phyloP scores from a whole-genome alignment of 1,140 invertebrate species.

The Drosophila ficusphila region DNA sequence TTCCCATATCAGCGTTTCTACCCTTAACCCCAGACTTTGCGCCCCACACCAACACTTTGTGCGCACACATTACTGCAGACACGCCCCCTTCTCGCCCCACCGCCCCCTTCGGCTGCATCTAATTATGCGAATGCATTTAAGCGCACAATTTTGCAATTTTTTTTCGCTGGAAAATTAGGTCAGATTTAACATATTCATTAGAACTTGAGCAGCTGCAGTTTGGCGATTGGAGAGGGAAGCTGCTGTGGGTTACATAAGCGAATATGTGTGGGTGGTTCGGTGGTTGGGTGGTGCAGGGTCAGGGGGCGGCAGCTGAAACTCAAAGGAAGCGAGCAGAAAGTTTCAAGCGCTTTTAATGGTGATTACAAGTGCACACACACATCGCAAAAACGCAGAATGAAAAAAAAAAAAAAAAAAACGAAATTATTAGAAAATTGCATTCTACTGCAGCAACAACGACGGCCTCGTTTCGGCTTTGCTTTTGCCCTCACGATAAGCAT shows the following conservation, averaged over 20 bases:
- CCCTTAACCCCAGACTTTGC: conserved; percentile 30
- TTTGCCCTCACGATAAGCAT: conserved; percentile 73
- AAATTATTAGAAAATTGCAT: conserved; percentile 82
- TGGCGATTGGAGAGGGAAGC: conserved; percentile 2
- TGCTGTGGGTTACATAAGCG: conserved; percentile 19
- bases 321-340: conserved; percentile 51
- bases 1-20: background rate
- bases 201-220: conserved; percentile 43
- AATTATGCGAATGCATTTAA: conserved; percentile 81
- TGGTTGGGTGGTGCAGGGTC: background rate
- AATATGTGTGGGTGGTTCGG: conserved; percentile 10
- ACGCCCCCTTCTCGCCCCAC: background rate
- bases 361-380: conserved; percentile 68
- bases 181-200: conserved; percentile 82
- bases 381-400: conserved; percentile 15
- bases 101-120: conserved; percentile 49
- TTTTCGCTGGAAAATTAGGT: conserved; percentile 60
- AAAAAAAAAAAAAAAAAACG: conserved; percentile 9
- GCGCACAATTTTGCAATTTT: conserved; percentile 54
- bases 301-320: conserved; percentile 37
- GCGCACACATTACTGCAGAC: conserved; percentile 34
- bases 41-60: background rate
- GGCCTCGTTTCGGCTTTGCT: conserved; percentile 73
- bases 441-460: conserved; percentile 56
- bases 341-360: conserved; percentile 77